Percentiles rank a stretch among this genome's conserved stretches.
These are phyloP conservation scores for Philypnodon macrostomus DNA, from an alignment of 2,797 vertebrate genomes.

Conservation along the genomic window DNA sequence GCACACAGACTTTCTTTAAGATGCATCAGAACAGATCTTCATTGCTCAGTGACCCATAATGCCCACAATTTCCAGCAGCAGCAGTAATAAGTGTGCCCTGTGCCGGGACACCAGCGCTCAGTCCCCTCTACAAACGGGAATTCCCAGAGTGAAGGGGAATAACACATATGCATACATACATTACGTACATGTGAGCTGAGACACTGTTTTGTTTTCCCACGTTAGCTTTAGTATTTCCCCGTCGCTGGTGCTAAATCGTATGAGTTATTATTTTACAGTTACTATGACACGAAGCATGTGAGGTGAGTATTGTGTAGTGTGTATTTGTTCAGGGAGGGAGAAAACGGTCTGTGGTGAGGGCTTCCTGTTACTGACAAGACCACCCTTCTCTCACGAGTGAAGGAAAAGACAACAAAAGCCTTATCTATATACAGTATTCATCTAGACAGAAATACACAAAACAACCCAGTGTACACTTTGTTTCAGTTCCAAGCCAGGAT, in stretches of 20 bases:
- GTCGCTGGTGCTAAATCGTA: conserved; percentile 1
- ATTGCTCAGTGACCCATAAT: background rate
- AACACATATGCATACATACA: conserved; percentile 28
- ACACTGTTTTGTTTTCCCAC: conserved; percentile 21
- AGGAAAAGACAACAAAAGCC: conserved; percentile 16
- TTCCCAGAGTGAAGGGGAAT: conserved; percentile 61
- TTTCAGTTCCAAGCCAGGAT: too few relatives aligned
- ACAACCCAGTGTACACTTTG: too few relatives aligned
- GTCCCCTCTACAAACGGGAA: conserved; percentile 57
- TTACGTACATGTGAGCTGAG: conserved; percentile 6
- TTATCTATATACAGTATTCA: background rate
- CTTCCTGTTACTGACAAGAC: conserved; percentile 68
- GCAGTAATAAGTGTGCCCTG: conserved; percentile 35
- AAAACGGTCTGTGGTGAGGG: conserved; percentile 59
- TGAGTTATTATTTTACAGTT: background rate
- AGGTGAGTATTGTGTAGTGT: conserved; percentile 32
- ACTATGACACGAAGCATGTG: conserved; percentile 3
- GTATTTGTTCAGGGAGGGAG: conserved; percentile 40
- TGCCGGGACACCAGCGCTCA: conserved; percentile 34
- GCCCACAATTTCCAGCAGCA: conserved; percentile 53
- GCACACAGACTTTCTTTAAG: too few relatives aligned
- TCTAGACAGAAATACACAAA: background rate
- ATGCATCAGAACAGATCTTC: too few relatives aligned
- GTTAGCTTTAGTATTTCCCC: conserved; percentile 41
- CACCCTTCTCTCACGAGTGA: conserved; percentile 56